Conservation (phyloP, 1,140 invertebrate species). For the Ruditapes philippinarum region DNA sequence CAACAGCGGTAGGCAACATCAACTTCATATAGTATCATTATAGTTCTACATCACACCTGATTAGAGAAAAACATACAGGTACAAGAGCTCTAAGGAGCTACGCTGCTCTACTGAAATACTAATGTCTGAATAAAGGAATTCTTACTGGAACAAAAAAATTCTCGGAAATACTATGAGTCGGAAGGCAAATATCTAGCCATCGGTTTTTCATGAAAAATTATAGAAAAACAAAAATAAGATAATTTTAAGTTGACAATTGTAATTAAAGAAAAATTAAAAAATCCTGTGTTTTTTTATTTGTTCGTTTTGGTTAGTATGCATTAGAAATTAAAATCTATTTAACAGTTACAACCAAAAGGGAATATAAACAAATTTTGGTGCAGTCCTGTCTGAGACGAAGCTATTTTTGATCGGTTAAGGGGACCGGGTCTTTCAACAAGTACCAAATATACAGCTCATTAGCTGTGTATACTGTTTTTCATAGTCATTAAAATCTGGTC, state of each 20-base stretch:
- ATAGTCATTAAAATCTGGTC: conserved; percentile 42
- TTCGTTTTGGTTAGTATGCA: no score
- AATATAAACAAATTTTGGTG: neutral
- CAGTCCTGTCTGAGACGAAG: neutral
- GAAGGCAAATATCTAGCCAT: no score
- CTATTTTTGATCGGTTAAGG: neutral
- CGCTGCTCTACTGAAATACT: no score
- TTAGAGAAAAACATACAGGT: conserved; percentile 15
- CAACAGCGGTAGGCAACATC: conserved; percentile 28
- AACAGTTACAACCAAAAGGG: neutral
- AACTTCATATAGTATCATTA: conserved; percentile 39
- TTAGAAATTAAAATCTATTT: no score
- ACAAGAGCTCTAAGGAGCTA: neutral
- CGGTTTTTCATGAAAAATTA: no score
- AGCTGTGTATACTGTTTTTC: conserved; percentile 5
- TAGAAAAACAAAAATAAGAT: no score
- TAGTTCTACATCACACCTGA: conserved; percentile 38
- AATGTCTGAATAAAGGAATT: no score
- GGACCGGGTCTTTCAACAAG: neutral
- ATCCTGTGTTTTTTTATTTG: no score
- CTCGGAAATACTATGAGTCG: no score
- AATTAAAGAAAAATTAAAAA: no score
- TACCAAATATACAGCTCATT: neutral
- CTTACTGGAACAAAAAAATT: no score
- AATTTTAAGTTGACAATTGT: no score